Base-by-base conservation (phyloP, 2,888 invertebrate genomes). In the Chouioia cunea region DNA sequence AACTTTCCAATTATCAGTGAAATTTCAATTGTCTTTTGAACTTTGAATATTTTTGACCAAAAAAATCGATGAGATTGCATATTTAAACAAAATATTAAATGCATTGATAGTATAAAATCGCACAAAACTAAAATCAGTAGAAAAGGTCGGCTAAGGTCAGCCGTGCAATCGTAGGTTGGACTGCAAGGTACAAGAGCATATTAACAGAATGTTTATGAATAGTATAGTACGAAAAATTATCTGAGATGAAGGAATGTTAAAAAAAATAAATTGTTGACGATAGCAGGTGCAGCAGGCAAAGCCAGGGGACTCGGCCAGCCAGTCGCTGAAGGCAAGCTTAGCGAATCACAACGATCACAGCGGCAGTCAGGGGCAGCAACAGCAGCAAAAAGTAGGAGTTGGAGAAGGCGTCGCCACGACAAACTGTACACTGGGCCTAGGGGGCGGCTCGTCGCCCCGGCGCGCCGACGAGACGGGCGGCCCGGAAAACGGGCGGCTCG, bases 291-390 rank as follows among this genome's bases (percentile, higher is more conserved):
- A 73, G 72, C 77, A 77, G 76, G 75, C 79, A 62, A 83, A 83
- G 74, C 77, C 80, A 75, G 80, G 76, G 69, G 77, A 76, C 67
- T 76, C 78, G 47, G 77, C 79, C 47, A 80, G 77, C 77, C 79
- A 66, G 65, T 76, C 71, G 68, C 53, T 86, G 81, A 77, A 87
- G 86, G 67, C 82, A 80, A 73, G 87, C 86, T 78, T 77, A 43
- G 70, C 76, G 63, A 77, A 81, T 16, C 79, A 78, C 52, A 77
- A 74, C 22, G 77, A 20, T 77, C 76, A 52, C 66, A 74, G 66
- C 65, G 54, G 63, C 50, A 12, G 44, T 48, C 14, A 16, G 50
- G 12, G 20, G 20, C 48, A 56, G 64, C 77, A 65, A 66, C 76
- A 48, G 79, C 65, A 76, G 68, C 77, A 75, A 73, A 73, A 3